Base-by-base conservation (phyloP, 2,888 invertebrate species). In the Tetragonisca angustula region DNA sequence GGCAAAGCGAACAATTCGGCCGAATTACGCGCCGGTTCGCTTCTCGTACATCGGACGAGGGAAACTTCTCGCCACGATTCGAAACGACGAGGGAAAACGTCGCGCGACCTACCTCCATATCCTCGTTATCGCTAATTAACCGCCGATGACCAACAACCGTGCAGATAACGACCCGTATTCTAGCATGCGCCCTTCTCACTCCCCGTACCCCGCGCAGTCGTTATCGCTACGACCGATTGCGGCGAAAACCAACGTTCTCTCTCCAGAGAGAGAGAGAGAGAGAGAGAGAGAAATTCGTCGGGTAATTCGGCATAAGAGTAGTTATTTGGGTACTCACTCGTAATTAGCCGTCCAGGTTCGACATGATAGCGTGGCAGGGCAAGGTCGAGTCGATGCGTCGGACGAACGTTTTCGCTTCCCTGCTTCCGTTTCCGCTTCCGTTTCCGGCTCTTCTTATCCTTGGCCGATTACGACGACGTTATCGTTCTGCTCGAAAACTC, bases 291-390 rank as follows among this genome's bases (percentile, higher is more conserved):
- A 9, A 36, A 36, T 36, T 36, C 36, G 36, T 1, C 36, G 9
- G 36, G 9, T 0, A 21, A 27, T 9, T 19, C 13, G 61, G 19
- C n/a, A 4, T 11, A 43, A 9, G 9, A 9, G 36, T 43, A 36
- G 6, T 36, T 36, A n/a, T n/a, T n/a, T 11, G 9, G 43, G 43
- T 9, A 93, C 93, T 91, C 85, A 93, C 93, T 86, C 90, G 89
- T 87, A 87, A 92, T 93, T 87, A 91, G 75, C 89, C 87, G 79
- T 90, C 88, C 76, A 50, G 69, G 84, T 70, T 84, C 76, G 89
- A 87, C 91, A 90, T 91, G 68, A 54, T 79, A 52, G 36, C 13
- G 36, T 21, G 43, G 15, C 67, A 9, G 5, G 54, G 5, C 43
- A 52, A 17, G 15, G 9, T 19, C 36, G 65, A 74, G 2, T 52